Evolutionary conservation across 2,113 vertebrate genomes (phyloP).

Genomic region (Perca flavescens): DNA sequence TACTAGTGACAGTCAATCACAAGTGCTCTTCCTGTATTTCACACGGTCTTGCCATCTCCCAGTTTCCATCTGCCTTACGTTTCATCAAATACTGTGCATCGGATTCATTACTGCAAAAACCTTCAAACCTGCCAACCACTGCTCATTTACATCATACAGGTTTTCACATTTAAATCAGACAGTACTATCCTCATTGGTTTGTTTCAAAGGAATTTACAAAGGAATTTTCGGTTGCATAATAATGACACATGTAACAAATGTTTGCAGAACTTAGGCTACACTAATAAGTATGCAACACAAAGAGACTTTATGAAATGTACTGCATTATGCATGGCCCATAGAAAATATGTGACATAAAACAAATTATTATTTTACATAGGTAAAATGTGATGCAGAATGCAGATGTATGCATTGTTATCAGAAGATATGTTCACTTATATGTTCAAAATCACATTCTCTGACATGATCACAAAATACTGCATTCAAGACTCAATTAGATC

Average conservation of each 20-base stretch:
- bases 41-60: slow-evolving; percentile 20
- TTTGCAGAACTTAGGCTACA: not conserved
- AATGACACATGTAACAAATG: not conserved
- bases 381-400: not conserved
- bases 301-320: not conserved
- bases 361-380: not conserved
- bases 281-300: slow-evolving; percentile 1
- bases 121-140: slow-evolving; percentile 4
- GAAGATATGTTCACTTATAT: not conserved
- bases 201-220: slow-evolving; percentile 10
- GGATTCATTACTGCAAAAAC: slow-evolving; percentile 31
- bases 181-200: not conserved
- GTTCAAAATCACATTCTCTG: not conserved
- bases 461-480: not conserved
- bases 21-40: slow-evolving; percentile 24
- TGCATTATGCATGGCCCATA: not conserved
- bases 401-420: not conserved
- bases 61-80: slow-evolving; percentile 37
- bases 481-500: not conserved
- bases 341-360: not conserved
- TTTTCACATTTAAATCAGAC: slow-evolving; percentile 12
- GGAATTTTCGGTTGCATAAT: not conserved
- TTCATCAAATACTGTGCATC: slow-evolving; percentile 32
- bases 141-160: slow-evolving; percentile 32
- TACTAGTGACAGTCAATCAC: slow-evolving; percentile 44